phyloP scores from a whole-genome alignment of 1,140 invertebrate species.

The Ceratoteleas bidentatus region DNA sequence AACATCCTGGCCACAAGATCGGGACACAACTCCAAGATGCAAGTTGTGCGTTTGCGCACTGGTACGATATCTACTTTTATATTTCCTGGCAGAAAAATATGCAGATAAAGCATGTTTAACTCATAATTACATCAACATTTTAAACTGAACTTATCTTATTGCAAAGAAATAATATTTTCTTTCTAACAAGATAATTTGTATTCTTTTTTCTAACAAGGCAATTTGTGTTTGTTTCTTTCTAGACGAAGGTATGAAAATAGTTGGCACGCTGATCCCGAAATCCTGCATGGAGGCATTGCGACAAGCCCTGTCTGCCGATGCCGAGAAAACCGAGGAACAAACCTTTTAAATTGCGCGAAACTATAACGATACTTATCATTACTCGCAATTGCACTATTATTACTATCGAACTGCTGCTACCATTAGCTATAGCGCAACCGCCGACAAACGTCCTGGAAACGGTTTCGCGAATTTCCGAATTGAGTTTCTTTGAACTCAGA shows the following conservation, averaged over 20 bases:
- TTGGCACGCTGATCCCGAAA: constrained; percentile 94
- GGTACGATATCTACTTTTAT: no score
- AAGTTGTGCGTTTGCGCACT: no score
- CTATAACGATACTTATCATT: constrained; percentile 12
- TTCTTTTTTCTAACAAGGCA: no score
- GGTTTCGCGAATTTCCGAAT: background rate
- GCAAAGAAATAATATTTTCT: no score
- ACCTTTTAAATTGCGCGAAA: constrained; percentile 79
- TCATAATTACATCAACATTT: no score
- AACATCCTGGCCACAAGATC: no score
- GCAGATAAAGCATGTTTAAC: no score
- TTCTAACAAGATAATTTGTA: no score
- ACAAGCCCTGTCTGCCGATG: constrained; percentile 89
- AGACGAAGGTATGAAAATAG: constrained; percentile 92
- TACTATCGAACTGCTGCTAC: constrained; percentile 32
- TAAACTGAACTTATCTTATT: no score
- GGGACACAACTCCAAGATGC: no score
- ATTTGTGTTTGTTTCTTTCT: no score
- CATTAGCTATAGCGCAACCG: constrained; percentile 47
- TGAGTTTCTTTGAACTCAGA: background rate
- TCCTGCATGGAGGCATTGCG: constrained; percentile 90
- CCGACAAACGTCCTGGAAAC: constrained; percentile 7
- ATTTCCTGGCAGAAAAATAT: no score
- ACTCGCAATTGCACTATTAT: constrained; percentile 24
- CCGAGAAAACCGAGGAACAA: constrained; percentile 90